Evolutionary conservation across 1,140 invertebrate genomes (phyloP).

Genomic region (Megalopta genalis): DNA sequence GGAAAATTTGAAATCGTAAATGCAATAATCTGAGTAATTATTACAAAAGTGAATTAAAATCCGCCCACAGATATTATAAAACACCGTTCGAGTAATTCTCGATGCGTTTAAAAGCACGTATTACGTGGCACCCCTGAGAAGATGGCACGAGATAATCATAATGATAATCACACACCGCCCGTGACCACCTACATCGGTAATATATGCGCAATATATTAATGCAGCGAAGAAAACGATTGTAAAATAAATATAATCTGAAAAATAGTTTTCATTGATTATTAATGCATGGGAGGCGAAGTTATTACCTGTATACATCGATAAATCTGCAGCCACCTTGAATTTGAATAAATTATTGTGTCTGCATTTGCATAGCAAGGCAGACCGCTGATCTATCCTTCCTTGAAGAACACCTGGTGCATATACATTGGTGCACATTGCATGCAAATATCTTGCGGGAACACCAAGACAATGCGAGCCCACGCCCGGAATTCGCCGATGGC

Average conservation of each 20-base stretch:
- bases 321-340: constrained; percentile 66
- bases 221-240: neutral
- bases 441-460: constrained; percentile 49
- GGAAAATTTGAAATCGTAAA: too few species aligned
- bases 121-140: too few species aligned
- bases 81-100: too few species aligned
- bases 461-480: constrained; percentile 57
- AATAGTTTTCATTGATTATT: constrained; percentile 42
- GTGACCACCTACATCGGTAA: neutral
- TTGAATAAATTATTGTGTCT: constrained; percentile 71
- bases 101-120: neutral
- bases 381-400: constrained; percentile 52
- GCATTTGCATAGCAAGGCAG: constrained; percentile 68
- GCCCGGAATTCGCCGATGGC: constrained; percentile 41
- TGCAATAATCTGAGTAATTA: too few species aligned
- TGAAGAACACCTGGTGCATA: constrained; percentile 62
- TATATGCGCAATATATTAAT: constrained; percentile 6
- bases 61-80: too few species aligned
- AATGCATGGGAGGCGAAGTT: constrained; percentile 49
- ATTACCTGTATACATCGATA: constrained; percentile 61
- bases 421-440: constrained; percentile 53
- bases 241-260: constrained; percentile 26
- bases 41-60: too few species aligned
- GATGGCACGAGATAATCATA: neutral
- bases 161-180: neutral